Conservation (phyloP, 2,888 invertebrate species). For the Thera britannica region DNA sequence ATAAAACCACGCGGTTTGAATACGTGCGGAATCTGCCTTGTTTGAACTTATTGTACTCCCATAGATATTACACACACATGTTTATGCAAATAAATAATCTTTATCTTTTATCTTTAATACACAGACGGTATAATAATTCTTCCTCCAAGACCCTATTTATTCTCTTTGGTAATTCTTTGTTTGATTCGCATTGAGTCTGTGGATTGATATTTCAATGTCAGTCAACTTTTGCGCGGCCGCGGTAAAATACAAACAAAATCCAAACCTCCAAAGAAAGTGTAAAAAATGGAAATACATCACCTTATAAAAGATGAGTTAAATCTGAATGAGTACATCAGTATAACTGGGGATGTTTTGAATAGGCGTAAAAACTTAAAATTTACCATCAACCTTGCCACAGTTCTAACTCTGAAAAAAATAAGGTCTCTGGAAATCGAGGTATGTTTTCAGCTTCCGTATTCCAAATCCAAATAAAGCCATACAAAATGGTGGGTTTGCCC, state of each 20-base stretch:
- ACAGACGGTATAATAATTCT: no score
- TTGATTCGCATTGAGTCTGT: no score
- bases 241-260: slow-evolving; percentile 9
- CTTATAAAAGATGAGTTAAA: slow-evolving; percentile 54
- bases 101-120: no score
- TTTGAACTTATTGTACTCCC: no score
- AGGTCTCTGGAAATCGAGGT: slow-evolving; percentile 69
- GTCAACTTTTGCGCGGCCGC: slow-evolving; percentile 18
- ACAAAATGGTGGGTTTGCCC: not conserved
- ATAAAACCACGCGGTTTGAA: no score
- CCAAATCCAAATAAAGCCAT: not conserved
- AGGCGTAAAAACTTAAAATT: slow-evolving; percentile 52
- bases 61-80: no score
- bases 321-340: slow-evolving; percentile 59
- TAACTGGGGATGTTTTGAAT: slow-evolving; percentile 53
- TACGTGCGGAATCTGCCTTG: no score
- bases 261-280: not conserved
- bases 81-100: no score
- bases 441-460: slow-evolving; percentile 30
- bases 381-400: slow-evolving; percentile 61
- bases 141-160: no score
- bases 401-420: slow-evolving; percentile 64
- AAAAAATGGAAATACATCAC: slow-evolving; percentile 61
- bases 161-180: no score
- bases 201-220: no score